Evolutionary conservation across 2,113 vertebrate species (phyloP).

Genomic region (Mungos mungo): DNA sequence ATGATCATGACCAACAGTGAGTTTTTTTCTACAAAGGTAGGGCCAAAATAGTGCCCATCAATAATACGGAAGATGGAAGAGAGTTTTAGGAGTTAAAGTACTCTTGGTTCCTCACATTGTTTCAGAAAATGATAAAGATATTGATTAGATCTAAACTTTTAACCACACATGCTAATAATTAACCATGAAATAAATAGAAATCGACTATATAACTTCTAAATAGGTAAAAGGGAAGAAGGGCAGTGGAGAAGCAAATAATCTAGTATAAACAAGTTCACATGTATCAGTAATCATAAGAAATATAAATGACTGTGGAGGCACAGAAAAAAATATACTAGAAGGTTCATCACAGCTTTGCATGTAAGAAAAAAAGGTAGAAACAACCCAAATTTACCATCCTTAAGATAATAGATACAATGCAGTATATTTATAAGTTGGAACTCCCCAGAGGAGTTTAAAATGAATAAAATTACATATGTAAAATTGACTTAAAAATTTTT

Average conservation of each 20-base stretch:
- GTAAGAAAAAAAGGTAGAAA: background rate
- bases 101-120: background rate
- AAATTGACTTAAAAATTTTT: background rate
- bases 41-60: background rate
- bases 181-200: constrained; percentile 29
- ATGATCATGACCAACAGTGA: background rate
- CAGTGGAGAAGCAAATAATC: background rate
- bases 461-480: background rate
- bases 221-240: background rate
- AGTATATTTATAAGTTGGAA: background rate
- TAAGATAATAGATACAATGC: background rate
- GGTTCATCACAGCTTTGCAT: background rate
- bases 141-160: background rate
- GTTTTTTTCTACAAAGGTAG: background rate
- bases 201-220: constrained; percentile 13
- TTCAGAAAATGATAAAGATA: background rate
- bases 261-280: background rate
- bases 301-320: background rate
- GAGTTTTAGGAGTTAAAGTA: background rate
- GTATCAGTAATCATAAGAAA: background rate
- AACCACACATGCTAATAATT: constrained; percentile 31
- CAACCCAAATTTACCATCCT: background rate
- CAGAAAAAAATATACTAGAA: background rate
- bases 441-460: background rate
- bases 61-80: background rate